Base-by-base conservation (phyloP, 2,888 invertebrate genomes). In the Gari tellinella region DNA sequence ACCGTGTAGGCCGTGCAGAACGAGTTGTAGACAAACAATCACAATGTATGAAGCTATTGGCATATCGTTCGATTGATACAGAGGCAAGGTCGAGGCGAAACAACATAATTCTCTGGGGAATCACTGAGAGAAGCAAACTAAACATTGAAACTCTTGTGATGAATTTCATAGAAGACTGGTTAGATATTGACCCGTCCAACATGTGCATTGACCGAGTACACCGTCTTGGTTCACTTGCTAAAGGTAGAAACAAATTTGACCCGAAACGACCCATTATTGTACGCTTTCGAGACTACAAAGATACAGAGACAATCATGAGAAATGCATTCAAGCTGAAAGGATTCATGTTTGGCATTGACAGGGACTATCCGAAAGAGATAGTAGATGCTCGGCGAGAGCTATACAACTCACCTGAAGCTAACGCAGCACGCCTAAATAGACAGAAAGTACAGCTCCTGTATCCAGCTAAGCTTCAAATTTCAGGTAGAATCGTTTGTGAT, bases 351-450 rank as follows among this genome's bases (percentile, higher is more conserved):
- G 62, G 72, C 4, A 48, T 62, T 15, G 66, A 72, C 21, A 51
- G 66, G 45, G 49, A 72, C 7, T 72, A 62, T 19, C 72, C 61
- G 31, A 48, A 38, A 49, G 72, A 66, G 40, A 72, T 72, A 10
- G 17, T 55, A 14, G 26, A 43, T 7, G 60, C 60, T 4, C 23
- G 72, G 43, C 21, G n/a, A 26, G 19, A 21, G 17, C 55, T 72
- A 2, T 72, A 72, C n/a, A 38, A 49, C 0, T 61, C 41, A 10
- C n/a, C n/a, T 21, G 60, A 64, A 48, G 60, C 60, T 23, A 15
- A 19, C 17, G 25, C 38, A 12, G 60, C 64, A 15, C 19, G 72
- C 19, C 7, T 0, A 14, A 60, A 55, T 7, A 26, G 37, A 8
- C 25, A 31, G 21, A 65, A 65, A 15, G 25, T 72, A 1, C 46